These are phyloP conservation scores for Zoroaster sp. DNA, from an alignment of 53 echinoderm and acorn worm species.

Conservation along the genomic window DNA sequence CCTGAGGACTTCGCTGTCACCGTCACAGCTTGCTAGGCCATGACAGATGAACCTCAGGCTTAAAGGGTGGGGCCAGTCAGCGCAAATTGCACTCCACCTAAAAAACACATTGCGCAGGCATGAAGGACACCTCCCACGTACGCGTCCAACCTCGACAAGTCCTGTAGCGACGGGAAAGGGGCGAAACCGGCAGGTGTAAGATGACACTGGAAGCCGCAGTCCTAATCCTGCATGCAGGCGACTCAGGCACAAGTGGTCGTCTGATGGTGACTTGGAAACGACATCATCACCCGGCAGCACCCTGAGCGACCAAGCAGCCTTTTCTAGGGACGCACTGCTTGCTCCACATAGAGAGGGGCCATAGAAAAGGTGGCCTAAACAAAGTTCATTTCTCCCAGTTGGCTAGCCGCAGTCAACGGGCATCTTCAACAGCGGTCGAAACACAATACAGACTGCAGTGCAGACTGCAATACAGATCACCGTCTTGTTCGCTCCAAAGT, in stretches of 20 bases:
- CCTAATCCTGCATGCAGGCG: conserved; percentile 73
- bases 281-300: background rate
- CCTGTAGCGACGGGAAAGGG: conserved; percentile 67
- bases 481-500: no score
- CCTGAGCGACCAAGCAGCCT: no score
- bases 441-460: background rate
- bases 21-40: no score
- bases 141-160: conserved; percentile 1
- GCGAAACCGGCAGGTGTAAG: conserved; percentile 62
- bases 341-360: no score
- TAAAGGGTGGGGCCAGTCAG: conserved; percentile 55
- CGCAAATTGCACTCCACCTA: conserved; percentile 35
- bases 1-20: conserved; percentile 50
- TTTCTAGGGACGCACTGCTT: no score
- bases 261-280: conserved; percentile 19
- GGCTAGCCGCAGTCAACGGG: background rate
- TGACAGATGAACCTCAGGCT: no score
- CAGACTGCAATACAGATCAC: background rate
- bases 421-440: background rate
- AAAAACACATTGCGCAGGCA: conserved; percentile 49
- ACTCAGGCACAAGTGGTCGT: conserved; percentile 58
- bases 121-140: conserved; percentile 27
- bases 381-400: conserved; percentile 61
- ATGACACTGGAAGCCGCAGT: no score
- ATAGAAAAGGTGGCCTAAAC: conserved; percentile 72